These are phyloP conservation scores for Heliangelus exortis DNA, from an alignment of 2,797 vertebrate species.

Conservation along the genomic window DNA sequence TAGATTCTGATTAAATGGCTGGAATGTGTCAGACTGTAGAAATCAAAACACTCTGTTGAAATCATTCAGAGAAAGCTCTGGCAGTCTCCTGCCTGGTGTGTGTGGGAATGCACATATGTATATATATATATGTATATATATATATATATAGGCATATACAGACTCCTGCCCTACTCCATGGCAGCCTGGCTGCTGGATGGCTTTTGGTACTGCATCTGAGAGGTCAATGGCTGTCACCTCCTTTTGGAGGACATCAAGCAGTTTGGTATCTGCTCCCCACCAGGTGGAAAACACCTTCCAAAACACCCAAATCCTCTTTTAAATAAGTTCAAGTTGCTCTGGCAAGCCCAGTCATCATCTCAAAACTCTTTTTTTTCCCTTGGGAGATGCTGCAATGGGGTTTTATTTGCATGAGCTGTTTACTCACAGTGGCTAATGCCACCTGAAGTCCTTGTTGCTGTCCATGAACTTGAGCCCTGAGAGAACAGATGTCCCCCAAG, in stretches of 20 bases:
- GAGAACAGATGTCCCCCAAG: not conserved
- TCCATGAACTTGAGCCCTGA: not conserved
- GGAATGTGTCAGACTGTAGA: slow-evolving; percentile 48
- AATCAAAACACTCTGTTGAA: slow-evolving; percentile 47
- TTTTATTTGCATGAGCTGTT: not conserved
- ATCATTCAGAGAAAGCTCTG: not conserved
- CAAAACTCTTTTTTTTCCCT: not conserved
- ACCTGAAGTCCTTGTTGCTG: not conserved
- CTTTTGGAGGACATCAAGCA: not conserved
- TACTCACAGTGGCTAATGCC: not conserved
- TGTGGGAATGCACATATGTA: not conserved
- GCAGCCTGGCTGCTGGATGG: not conserved
- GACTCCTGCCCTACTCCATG: not conserved
- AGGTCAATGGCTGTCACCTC: not conserved
- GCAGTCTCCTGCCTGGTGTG: not conserved
- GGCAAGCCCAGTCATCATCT: not conserved
- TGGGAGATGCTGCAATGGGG: not conserved
- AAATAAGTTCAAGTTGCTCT: not conserved
- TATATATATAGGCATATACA: not conserved
- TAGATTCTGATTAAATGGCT: slow-evolving; percentile 54
- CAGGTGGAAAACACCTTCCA: not conserved
- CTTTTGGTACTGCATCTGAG: not conserved
- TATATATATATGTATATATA: not conserved
- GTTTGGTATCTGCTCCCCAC: not conserved
- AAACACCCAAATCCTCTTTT: not conserved